Evolutionary conservation across 2,797 vertebrate genomes (phyloP).

Genomic region (Channa striata): DNA sequence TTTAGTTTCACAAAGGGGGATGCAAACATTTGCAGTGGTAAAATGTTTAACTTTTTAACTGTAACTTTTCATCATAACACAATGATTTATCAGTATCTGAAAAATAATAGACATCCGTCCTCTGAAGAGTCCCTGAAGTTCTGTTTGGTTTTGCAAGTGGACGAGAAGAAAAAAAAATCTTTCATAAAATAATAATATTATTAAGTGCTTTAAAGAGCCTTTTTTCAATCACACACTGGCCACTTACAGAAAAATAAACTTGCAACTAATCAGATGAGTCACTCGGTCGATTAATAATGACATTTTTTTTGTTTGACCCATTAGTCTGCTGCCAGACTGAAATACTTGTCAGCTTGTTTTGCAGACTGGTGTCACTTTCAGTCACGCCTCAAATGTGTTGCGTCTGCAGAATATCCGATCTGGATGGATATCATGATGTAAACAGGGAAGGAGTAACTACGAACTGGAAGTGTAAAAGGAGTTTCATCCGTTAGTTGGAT

Average conservation of each 20-base stretch:
- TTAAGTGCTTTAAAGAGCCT: slow-evolving; percentile 2
- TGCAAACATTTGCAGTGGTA: too few species aligned
- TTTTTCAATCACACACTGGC: background rate
- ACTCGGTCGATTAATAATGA: too few species aligned
- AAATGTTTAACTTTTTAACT: too few species aligned
- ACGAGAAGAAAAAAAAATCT: background rate
- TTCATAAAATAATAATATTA: slow-evolving; percentile 18
- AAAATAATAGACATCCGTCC: slow-evolving; percentile 36
- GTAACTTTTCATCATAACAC: background rate
- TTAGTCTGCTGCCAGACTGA: background rate
- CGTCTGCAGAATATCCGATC: background rate
- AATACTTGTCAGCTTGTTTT: slow-evolving; percentile 10
- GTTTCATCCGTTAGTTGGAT: slow-evolving; percentile 26
- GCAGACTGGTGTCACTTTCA: background rate
- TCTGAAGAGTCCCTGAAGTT: slow-evolving; percentile 30
- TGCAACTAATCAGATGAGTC: too few species aligned
- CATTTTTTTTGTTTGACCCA: background rate
- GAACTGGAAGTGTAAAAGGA: slow-evolving; percentile 36
- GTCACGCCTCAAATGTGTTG: background rate
- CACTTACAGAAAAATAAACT: background rate
- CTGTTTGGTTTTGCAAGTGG: background rate
- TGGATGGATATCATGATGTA: slow-evolving; percentile 17
- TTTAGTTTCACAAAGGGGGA: too few species aligned
- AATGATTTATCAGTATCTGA: background rate
- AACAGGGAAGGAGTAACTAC: slow-evolving; percentile 30